Percentiles rank a stretch among this genome's conserved stretches.
Evolutionary conservation across 2,113 vertebrate species (phyloP).

Genomic region (Eptesicus fuscus): DNA sequence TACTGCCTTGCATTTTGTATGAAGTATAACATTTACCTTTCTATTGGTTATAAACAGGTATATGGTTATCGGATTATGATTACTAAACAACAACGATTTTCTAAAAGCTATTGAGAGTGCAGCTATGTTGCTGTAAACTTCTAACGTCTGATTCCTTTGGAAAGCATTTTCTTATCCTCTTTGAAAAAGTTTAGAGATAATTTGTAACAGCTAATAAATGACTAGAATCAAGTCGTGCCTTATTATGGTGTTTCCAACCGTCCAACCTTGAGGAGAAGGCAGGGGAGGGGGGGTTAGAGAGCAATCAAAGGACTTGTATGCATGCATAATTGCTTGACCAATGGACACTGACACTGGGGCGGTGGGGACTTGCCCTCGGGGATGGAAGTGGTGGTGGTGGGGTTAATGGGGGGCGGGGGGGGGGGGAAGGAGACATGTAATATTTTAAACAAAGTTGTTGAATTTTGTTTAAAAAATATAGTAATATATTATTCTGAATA

Average conservation of each 20-base stretch:
- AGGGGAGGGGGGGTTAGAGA: too few relatives aligned
- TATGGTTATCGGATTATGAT: neutral
- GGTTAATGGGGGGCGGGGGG: too few relatives aligned
- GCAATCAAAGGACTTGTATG: too few relatives aligned
- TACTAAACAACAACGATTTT: neutral
- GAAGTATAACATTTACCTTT: neutral
- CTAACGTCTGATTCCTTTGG: conserved; percentile 7
- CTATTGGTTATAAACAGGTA: neutral
- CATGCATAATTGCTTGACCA: too few relatives aligned
- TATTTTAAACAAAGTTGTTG: too few relatives aligned
- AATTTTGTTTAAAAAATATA: neutral
- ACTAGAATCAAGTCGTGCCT: neutral
- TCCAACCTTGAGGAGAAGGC: too few relatives aligned
- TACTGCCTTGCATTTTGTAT: neutral
- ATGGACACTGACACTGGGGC: too few relatives aligned
- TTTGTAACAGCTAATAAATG: neutral
- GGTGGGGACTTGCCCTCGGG: too few relatives aligned
- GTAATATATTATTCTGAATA: neutral
- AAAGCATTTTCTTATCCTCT: neutral
- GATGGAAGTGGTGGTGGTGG: too few relatives aligned
- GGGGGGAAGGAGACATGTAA: too few relatives aligned
- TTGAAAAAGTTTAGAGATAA: neutral
- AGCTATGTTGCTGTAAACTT: neutral
- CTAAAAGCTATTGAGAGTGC: neutral
- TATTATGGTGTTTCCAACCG: neutral